A percentile compares a stretch with the other conserved stretches of the same genome.
phyloP scores from a whole-genome alignment of 23 tunicate genomes.

The Styela plicata region DNA sequence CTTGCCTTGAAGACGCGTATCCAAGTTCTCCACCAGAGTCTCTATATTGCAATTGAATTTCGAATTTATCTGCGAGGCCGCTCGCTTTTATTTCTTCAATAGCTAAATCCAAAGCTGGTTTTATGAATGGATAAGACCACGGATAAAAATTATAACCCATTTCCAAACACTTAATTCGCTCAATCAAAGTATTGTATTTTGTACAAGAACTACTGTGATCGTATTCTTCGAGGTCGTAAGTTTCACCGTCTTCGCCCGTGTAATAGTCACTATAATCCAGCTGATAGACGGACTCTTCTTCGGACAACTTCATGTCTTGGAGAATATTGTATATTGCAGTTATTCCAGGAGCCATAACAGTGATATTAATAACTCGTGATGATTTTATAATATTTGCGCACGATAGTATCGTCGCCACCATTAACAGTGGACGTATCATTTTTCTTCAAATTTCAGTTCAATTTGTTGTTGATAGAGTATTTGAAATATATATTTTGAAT shows the following conservation, averaged over 20 bases:
- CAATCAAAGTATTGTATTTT: not conserved
- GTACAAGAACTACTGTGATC: conserved; percentile 6
- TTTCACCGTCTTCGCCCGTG: not conserved
- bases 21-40: conserved; percentile 60
- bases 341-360: conserved; percentile 76
- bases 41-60: conserved; percentile 46
- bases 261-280: not conserved
- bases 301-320: not conserved
- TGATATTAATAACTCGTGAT: conserved; percentile 37
- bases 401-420: not conserved
- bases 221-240: not conserved
- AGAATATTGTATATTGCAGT: conserved; percentile 28
- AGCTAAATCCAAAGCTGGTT: conserved; percentile 76
- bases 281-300: conserved; percentile 1
- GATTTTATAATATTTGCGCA: not conserved
- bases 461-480: too few species aligned
- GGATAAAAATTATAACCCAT: conserved; percentile 47
- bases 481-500: too few species aligned
- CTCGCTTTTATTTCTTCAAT: conserved; percentile 34
- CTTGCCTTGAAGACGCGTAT: conserved; percentile 55
- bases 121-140: conserved; percentile 75
- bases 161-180: conserved; percentile 26
- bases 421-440: not conserved
- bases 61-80: conserved; percentile 38
- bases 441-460: not conserved